Conservation (phyloP, 2,797 vertebrate species). For the Sebastes hubbsi region DNA sequence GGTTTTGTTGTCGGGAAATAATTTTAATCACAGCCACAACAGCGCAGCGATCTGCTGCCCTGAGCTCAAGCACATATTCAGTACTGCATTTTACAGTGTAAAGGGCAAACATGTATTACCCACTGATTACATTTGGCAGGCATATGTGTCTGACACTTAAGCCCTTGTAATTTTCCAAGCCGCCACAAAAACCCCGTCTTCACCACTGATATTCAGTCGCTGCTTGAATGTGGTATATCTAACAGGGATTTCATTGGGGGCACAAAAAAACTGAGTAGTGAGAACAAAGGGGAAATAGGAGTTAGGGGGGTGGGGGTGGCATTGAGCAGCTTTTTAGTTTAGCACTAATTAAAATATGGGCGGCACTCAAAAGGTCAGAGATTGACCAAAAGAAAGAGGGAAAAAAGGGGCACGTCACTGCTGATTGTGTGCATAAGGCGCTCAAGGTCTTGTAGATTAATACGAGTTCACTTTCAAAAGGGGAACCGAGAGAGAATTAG, state of each 20-base stretch:
- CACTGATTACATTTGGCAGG: slow-evolving; percentile 77
- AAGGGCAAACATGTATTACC: slow-evolving; percentile 79
- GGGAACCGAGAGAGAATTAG: slow-evolving; percentile 53
- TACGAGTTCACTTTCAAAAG: slow-evolving; percentile 62
- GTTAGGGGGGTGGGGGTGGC: background rate
- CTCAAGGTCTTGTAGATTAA: slow-evolving; percentile 68
- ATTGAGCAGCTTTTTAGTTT: slow-evolving; percentile 55
- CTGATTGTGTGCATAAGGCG: slow-evolving; percentile 48
- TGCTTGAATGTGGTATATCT: slow-evolving; percentile 53
- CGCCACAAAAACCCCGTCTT: slow-evolving; percentile 51
- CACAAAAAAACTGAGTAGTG: slow-evolving; percentile 19
- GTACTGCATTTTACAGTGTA: slow-evolving; percentile 61
- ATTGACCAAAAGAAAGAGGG: slow-evolving; percentile 34
- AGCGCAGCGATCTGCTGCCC: slow-evolving; percentile 36
- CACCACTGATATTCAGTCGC: slow-evolving; percentile 57
- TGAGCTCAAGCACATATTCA: slow-evolving; percentile 54
- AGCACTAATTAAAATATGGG: slow-evolving; percentile 70
- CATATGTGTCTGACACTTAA: slow-evolving; percentile 73
- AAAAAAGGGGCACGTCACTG: slow-evolving; percentile 7
- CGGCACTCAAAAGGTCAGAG: slow-evolving; percentile 68
- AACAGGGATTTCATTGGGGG: slow-evolving; percentile 45
- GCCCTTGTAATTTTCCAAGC: slow-evolving; percentile 68
- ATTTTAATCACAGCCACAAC: slow-evolving; percentile 48
- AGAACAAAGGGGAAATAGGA: slow-evolving; percentile 55
- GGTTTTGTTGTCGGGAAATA: slow-evolving; percentile 34